Evolutionary conservation across 1,140 invertebrate species (phyloP).

Genomic region (Brachionus rubens): DNA sequence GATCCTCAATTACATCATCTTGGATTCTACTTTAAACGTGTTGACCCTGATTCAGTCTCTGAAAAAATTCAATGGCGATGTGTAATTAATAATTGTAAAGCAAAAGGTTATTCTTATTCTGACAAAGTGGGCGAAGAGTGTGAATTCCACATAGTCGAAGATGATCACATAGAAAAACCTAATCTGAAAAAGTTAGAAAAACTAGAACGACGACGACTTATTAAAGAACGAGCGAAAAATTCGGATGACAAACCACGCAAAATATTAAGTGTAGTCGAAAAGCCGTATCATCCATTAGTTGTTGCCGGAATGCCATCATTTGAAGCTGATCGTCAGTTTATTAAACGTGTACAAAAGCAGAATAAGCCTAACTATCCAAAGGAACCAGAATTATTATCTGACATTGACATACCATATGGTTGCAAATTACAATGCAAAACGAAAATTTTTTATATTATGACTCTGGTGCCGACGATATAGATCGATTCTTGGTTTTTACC

Average conservation of each 20-base stretch:
- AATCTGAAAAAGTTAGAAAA: not conserved
- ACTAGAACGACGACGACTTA: not conserved
- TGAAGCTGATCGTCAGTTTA: no score
- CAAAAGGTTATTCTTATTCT: not conserved
- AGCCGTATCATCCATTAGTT: no score
- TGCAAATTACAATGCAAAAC: not conserved
- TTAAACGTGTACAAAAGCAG: no score
- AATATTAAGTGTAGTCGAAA: not conserved
- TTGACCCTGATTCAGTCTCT: not conserved
- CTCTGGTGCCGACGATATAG: not conserved
- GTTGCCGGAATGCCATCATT: no score
- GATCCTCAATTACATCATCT: not conserved
- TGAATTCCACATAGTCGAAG: not conserved
- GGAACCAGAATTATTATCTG: no score
- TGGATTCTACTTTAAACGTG: no score
- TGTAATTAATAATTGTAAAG: not conserved
- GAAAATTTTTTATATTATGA: not conserved
- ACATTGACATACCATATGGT: no score
- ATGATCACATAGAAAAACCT: not conserved
- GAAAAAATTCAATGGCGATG: not conserved
- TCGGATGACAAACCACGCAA: slow-evolving; percentile 11
- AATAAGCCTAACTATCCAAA: no score
- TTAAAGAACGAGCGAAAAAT: not conserved
- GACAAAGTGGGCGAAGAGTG: not conserved
- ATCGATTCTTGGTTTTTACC: not conserved